A percentile compares a stretch with the other conserved stretches of the same genome.
Evolutionary conservation across 2,113 vertebrate species (phyloP).

Genomic region (Barnardius zonarius): DNA sequence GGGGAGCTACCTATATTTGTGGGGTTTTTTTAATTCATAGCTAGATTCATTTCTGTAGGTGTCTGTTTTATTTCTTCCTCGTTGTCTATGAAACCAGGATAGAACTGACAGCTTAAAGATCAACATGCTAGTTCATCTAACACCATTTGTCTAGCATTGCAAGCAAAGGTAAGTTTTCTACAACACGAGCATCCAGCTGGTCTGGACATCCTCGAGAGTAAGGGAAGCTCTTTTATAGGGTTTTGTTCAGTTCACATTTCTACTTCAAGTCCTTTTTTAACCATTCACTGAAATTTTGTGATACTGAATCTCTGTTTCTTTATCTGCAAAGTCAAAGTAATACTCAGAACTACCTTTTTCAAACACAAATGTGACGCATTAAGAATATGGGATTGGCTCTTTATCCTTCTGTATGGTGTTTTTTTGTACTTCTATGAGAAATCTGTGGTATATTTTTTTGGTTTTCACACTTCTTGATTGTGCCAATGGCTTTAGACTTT

Average conservation of each 20-base stretch:
- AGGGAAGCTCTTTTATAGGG: not conserved
- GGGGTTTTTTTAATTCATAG: not conserved
- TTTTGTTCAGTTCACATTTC: not conserved
- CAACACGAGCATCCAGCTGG: not conserved
- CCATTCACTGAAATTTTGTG: not conserved
- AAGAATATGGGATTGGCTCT: not conserved
- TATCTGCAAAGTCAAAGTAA: not conserved
- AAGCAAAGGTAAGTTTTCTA: not conserved
- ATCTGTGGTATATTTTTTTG: not conserved
- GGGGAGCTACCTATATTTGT: not conserved
- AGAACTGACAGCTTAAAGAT: not conserved
- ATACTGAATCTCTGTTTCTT: not conserved
- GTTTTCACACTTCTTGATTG: not conserved
- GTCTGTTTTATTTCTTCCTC: not conserved
- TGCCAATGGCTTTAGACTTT: not conserved
- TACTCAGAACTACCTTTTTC: not conserved
- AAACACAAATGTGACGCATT: not conserved
- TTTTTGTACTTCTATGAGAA: not conserved
- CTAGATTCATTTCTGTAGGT: not conserved
- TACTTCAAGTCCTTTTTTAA: not conserved
- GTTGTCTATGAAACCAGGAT: not conserved
- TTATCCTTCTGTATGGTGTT: not conserved
- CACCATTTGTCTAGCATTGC: not conserved
- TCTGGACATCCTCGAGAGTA: not conserved
- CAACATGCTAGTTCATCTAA: not conserved